Percentiles rank a stretch among this genome's conserved stretches.
Conservation (phyloP, 2,888 invertebrate species). For the Synanthedon tipuliformis region DNA sequence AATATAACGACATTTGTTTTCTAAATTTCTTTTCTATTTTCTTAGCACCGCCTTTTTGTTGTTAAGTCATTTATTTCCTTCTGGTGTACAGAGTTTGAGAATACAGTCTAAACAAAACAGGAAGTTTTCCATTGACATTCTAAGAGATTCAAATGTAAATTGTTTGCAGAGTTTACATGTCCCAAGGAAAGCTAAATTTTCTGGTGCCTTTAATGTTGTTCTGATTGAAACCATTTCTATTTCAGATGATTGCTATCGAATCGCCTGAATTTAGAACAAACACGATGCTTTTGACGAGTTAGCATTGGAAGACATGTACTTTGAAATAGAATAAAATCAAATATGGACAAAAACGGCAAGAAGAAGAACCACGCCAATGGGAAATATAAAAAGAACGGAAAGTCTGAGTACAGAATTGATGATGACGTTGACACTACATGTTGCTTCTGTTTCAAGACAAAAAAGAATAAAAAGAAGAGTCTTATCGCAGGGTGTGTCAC, state of each 20-base stretch:
- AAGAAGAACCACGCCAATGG: constrained; percentile 58
- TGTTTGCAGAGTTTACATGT: not conserved
- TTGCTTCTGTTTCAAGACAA: constrained; percentile 62
- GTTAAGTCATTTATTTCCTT: constrained; percentile 33
- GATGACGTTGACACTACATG: constrained; percentile 57
- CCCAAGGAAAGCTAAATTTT: not conserved
- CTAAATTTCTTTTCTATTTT: constrained; percentile 25
- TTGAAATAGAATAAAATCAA: not conserved
- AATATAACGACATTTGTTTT: constrained; percentile 7
- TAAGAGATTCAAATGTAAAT: constrained; percentile 4
- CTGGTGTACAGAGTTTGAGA: constrained; percentile 30
- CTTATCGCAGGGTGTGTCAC: constrained; percentile 77
- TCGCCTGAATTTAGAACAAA: not conserved
- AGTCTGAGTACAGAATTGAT: constrained; percentile 43
- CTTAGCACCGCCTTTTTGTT: constrained; percentile 38
- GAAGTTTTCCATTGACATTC: constrained; percentile 14
- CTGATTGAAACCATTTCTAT: constrained; percentile 10
- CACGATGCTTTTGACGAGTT: not conserved
- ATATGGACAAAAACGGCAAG: constrained; percentile 53
- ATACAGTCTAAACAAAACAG: constrained; percentile 16
- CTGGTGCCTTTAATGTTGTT: not conserved
- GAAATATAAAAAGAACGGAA: constrained; percentile 57
- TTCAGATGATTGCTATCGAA: constrained; percentile 20
- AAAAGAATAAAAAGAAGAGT: constrained; percentile 59
- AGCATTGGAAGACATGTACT: not conserved